phyloP scores from a whole-genome alignment of 92 coral and sea anemone genomes.

The Zoanthus solanderi region DNA sequence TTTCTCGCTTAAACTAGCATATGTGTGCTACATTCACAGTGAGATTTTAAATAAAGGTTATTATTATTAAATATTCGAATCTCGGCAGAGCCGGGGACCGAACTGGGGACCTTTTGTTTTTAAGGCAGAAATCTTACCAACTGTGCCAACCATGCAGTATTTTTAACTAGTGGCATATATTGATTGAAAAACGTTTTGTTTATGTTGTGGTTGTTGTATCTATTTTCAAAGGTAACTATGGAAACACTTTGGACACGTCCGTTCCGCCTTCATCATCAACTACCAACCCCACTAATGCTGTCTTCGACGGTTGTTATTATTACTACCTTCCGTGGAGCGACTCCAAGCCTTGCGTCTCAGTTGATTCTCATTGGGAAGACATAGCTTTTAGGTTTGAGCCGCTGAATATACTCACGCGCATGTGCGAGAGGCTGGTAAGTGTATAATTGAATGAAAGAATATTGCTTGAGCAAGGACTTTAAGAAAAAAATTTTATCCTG shows the following conservation, averaged over 20 bases:
- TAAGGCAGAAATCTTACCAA: too few relatives aligned
- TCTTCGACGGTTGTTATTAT: slow-evolving; percentile 90
- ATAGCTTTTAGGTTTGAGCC: slow-evolving; percentile 89
- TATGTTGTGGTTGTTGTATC: neutral
- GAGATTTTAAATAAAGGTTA: too few relatives aligned
- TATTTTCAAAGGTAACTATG: slow-evolving; percentile 87
- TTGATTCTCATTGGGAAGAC: slow-evolving; percentile 98
- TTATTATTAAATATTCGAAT: too few relatives aligned
- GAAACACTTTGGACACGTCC: slow-evolving; percentile 89
- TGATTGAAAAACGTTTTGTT: too few relatives aligned
- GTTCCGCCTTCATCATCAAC: slow-evolving; percentile 94
- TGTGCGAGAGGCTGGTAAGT: slow-evolving; percentile 78
- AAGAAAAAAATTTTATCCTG: too few relatives aligned
- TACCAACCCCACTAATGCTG: slow-evolving; percentile 88
- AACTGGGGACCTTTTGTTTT: too few relatives aligned
- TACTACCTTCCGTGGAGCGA: slow-evolving; percentile 92
- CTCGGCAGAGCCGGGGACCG: too few relatives aligned
- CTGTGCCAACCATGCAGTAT: too few relatives aligned
- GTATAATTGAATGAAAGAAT: neutral
- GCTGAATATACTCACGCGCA: slow-evolving; percentile 78
- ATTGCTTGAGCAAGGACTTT: neutral
- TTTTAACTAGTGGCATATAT: too few relatives aligned
- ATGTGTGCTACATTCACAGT: too few relatives aligned
- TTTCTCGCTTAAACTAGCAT: too few relatives aligned
- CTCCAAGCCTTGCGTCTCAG: slow-evolving; percentile 92